Conservation (phyloP, 2,113 vertebrate species). For the Microtus montanus region DNA sequence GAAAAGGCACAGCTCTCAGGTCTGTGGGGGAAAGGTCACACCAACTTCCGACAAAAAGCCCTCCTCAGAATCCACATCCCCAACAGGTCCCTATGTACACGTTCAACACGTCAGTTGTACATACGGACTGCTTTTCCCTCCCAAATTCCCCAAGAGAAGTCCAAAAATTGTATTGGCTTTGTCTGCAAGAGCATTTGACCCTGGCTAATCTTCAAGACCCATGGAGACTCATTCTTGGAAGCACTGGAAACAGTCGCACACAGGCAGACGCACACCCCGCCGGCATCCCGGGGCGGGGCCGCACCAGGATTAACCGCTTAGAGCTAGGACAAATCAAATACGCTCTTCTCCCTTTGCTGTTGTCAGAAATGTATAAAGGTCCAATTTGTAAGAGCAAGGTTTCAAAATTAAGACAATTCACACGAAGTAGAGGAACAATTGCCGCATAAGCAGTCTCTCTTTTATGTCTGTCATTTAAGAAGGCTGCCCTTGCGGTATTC, state of each 20-base stretch:
- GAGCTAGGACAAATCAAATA: slow-evolving; percentile 61
- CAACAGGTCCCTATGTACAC: slow-evolving; percentile 85
- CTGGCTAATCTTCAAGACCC: slow-evolving; percentile 71
- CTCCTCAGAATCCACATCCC: slow-evolving; percentile 86
- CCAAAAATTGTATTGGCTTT: slow-evolving; percentile 77
- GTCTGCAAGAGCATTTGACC: slow-evolving; percentile 79
- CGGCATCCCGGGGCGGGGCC: slow-evolving; percentile 1
- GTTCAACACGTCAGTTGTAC: slow-evolving; percentile 77
- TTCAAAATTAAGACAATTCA: slow-evolving; percentile 69
- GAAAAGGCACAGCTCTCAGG: slow-evolving; percentile 99
- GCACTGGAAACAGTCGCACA: slow-evolving; percentile 79
- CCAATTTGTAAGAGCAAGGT: slow-evolving; percentile 63
- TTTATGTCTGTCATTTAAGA: slow-evolving; percentile 45
- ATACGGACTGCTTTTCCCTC: slow-evolving; percentile 71
- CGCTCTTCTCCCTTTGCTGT: slow-evolving; percentile 56
- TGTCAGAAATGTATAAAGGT: slow-evolving; percentile 77
- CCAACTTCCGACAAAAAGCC: slow-evolving; percentile 84
- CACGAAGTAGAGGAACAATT: background rate
- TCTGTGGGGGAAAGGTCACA: slow-evolving; percentile 93
- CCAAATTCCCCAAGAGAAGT: slow-evolving; percentile 70
- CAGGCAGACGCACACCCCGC: slow-evolving; percentile 73
- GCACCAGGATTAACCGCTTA: slow-evolving; percentile 71
- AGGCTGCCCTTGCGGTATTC: slow-evolving; percentile 9
- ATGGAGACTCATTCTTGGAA: slow-evolving; percentile 81
- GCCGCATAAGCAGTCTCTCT: background rate